Evolutionary conservation across 2,113 vertebrate genomes (phyloP).

Genomic region (Amphiprion ocellaris): DNA sequence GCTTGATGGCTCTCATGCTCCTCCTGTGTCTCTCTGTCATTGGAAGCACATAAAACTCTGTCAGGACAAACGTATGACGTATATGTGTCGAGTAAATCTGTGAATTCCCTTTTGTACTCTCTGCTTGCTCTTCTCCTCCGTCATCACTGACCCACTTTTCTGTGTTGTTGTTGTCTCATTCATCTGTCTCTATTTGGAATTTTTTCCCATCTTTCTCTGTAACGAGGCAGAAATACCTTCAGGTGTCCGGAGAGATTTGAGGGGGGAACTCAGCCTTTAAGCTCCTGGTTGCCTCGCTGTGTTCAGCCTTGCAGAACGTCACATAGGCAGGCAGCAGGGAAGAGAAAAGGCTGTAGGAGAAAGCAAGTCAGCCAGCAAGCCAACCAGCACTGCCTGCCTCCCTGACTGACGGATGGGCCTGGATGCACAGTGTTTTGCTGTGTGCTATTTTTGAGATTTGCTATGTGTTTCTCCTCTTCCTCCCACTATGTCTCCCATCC

Average conservation of each 20-base stretch:
- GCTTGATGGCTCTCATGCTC: slow-evolving; percentile 2
- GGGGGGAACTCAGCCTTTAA: slow-evolving; percentile 55
- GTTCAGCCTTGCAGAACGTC: slow-evolving; percentile 66
- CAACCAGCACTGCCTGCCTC: slow-evolving; percentile 31
- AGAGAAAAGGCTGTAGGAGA: slow-evolving; percentile 43
- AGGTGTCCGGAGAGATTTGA: slow-evolving; percentile 56
- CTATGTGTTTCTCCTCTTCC: slow-evolving; percentile 13
- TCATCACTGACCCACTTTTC: slow-evolving; percentile 60
- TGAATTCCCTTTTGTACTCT: slow-evolving; percentile 9
- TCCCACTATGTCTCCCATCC: slow-evolving; percentile 15
- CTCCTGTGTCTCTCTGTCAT: not conserved
- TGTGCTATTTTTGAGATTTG: slow-evolving; percentile 58
- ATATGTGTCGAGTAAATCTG: slow-evolving; percentile 16
- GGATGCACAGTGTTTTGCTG: slow-evolving; percentile 22
- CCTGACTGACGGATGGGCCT: slow-evolving; percentile 63
- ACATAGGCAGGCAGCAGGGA: slow-evolving; percentile 48
- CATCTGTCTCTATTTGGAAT: slow-evolving; percentile 41
- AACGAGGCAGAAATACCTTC: slow-evolving; percentile 50
- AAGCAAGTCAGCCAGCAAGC: slow-evolving; percentile 40
- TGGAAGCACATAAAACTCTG: slow-evolving; percentile 17
- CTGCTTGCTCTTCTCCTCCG: not conserved
- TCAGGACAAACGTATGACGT: slow-evolving; percentile 3
- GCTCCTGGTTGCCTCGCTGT: slow-evolving; percentile 50
- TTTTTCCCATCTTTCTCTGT: not conserved
- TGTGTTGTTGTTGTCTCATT: slow-evolving; percentile 32